Base-by-base conservation (phyloP, 2,797 vertebrate species). In the Austrolebias charrua region DNA sequence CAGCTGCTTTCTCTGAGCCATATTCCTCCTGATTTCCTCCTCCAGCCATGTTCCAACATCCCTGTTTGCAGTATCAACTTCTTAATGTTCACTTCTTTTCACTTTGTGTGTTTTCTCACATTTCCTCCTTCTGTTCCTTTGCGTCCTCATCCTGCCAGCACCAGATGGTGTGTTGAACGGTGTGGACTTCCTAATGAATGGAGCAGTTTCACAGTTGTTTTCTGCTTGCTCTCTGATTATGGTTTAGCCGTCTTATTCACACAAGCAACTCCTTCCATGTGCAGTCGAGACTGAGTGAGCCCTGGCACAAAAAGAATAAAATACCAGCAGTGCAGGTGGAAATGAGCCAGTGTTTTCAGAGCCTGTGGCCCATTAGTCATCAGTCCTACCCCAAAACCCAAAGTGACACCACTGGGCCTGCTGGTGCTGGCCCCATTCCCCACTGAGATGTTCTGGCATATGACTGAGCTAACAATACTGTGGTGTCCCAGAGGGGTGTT, bases 311-410 rank as follows among this genome's bases (percentile, higher is more conserved):
- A 75, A 75, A 61, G 62, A 44, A 60, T 9, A 6, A 76, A 79
- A 66, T 54, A 65, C 59, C 75, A 74, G 74, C 66, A 58, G 73
- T 35, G 50, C 72, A 80, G 73, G 78, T 85, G 86, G 80, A 90
- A 83, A 79, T 64, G 71, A 80, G 80, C 79, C 80, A 68, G 71
- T 76, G 76, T 86, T 80, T 85, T 84, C 52, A 60, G 77, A 84
- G 65, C 77, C 71, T 64, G 69, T 66, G 69, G 71, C 33, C 78
- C 85, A 92, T 93, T 92, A 89, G 89, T 93, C 90, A 92, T 78
- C 73, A 67, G 78, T 59, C 73, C 76, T 83, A 63, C 63, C 73
- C 78, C 58, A 65, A 88, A 89, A 90, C 79, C 73, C 86, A 90
- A 91, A 89, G 89, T 89, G 90, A 90, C 87, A 86, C 76, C 57